Conservation (phyloP, 2,113 vertebrate species). For the Genyomyrus donnyi region DNA sequence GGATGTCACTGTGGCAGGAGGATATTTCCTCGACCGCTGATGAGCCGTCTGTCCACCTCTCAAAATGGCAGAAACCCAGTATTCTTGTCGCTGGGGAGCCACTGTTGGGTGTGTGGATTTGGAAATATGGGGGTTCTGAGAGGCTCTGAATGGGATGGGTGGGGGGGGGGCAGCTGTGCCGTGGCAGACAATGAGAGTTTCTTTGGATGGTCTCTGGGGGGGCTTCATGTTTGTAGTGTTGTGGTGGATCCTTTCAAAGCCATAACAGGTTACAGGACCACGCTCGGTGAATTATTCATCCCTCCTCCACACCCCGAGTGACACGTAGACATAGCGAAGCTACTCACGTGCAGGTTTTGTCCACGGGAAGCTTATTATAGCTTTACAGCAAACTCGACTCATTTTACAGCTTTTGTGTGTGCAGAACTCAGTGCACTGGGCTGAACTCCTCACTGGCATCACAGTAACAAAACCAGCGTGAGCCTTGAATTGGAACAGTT, state of each 20-base stretch:
- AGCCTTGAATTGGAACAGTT: not conserved
- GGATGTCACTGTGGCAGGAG: not conserved
- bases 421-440: not conserved
- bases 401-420: not conserved
- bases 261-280: not conserved
- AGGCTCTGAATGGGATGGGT: not conserved
- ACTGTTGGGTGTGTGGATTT: not conserved
- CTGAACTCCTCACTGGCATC: not conserved
- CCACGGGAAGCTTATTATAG: not conserved
- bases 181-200: not conserved
- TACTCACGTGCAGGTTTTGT: not conserved
- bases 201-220: not conserved
- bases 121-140: not conserved
- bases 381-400: not conserved
- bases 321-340: not conserved
- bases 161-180: not conserved
- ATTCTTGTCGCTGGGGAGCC: not conserved
- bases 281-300: not conserved
- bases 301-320: not conserved
- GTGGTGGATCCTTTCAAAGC: not conserved
- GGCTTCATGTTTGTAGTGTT: not conserved
- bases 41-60: not conserved
- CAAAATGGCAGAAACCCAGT: not conserved
- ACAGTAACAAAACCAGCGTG: not conserved
- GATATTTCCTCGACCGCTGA: not conserved